Evolutionary conservation across 2,888 invertebrate genomes (phyloP).

Genomic region (Plemyria rubiginata): DNA sequence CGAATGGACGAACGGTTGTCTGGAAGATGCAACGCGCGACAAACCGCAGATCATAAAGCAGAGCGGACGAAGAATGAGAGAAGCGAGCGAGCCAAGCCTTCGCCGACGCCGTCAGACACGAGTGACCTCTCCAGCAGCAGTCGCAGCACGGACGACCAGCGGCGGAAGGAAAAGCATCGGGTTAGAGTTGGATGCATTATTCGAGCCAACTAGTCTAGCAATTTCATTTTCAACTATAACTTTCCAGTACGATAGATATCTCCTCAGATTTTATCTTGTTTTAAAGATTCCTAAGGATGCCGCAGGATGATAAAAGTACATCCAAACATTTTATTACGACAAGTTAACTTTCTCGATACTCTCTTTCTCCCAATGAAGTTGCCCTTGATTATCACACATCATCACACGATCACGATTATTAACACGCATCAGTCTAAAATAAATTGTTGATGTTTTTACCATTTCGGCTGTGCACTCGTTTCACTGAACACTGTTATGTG

Average conservation of each 20-base stretch:
- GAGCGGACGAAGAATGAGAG: slow-evolving; percentile 4
- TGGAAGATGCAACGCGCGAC: not conserved
- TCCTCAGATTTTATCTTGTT: too few species aligned
- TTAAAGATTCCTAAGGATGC: too few species aligned
- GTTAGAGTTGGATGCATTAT: slow-evolving; percentile 36
- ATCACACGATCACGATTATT: too few species aligned
- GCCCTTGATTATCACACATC: too few species aligned
- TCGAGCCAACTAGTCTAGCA: not conserved
- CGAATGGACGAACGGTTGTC: slow-evolving; percentile 1
- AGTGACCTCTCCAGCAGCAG: slow-evolving; percentile 61
- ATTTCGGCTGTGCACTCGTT: too few species aligned
- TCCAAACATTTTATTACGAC: too few species aligned
- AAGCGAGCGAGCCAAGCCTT: slow-evolving; percentile 8
- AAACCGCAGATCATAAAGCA: slow-evolving; percentile 3
- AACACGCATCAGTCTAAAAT: too few species aligned
- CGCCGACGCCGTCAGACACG: slow-evolving; percentile 39
- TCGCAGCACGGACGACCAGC: slow-evolving; percentile 46
- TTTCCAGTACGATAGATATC: too few species aligned
- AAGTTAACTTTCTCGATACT: not conserved
- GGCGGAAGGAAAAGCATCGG: slow-evolving; percentile 52
- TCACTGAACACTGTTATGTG: too few species aligned
- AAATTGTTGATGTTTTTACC: too few species aligned
- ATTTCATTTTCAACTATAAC: not conserved
- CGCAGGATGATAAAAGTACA: too few species aligned
- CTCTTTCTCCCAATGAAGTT: too few species aligned